phyloP scores from a whole-genome alignment of 35 echinoderm and acorn worm genomes.

The Ptychodera flava region DNA sequence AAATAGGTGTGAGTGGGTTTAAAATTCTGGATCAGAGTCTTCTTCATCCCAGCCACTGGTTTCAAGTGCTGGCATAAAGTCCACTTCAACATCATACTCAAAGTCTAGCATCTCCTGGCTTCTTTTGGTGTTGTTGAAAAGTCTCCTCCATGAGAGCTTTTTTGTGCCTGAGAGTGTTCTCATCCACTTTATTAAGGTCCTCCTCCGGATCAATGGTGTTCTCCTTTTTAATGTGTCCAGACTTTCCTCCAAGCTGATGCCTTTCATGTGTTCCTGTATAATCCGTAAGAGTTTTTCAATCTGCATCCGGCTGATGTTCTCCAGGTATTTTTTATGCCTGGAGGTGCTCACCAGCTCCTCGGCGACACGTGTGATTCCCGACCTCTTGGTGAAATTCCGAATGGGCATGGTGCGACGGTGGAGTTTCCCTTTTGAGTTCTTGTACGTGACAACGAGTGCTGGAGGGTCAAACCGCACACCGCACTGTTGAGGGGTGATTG shows the following conservation, averaged over 20 bases:
- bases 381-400: slow-evolving; percentile 84
- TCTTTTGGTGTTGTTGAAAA: slow-evolving; percentile 89
- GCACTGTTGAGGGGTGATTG: slow-evolving; percentile 71
- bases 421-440: slow-evolving; percentile 54
- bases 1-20: no score
- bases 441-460: slow-evolving; percentile 62
- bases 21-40: slow-evolving; percentile 80
- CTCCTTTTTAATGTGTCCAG: slow-evolving; percentile 48
- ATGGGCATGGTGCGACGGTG: slow-evolving; percentile 75
- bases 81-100: slow-evolving; percentile 89
- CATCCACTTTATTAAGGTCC: slow-evolving; percentile 76
- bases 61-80: slow-evolving; percentile 79
- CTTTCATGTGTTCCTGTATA: slow-evolving; percentile 62
- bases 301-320: slow-evolving; percentile 55
- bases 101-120: slow-evolving; percentile 62
- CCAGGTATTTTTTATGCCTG: slow-evolving; percentile 73
- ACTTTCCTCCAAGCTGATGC: slow-evolving; percentile 58
- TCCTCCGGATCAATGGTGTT: slow-evolving; percentile 46
- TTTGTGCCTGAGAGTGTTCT: slow-evolving; percentile 62
- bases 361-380: slow-evolving; percentile 37
- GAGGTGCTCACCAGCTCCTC: slow-evolving; percentile 66
- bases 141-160: slow-evolving; percentile 82
- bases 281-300: slow-evolving; percentile 78
- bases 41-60: slow-evolving; percentile 91
- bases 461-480: slow-evolving; percentile 76